phyloP scores from a whole-genome alignment of 2,113 vertebrate species.

The Pterophyllum scalare region DNA sequence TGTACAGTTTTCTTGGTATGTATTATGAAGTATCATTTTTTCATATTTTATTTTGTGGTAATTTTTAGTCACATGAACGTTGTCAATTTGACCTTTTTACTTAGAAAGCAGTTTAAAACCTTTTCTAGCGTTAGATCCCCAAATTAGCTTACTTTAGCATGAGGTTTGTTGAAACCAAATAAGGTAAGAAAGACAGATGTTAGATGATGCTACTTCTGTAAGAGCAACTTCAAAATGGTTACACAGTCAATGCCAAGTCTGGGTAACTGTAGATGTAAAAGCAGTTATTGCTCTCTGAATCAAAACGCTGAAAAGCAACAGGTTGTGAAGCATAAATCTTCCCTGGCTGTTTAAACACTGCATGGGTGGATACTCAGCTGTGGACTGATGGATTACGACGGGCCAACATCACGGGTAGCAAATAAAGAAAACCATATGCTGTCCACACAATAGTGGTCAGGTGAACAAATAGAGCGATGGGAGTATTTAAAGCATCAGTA shows the following conservation, averaged over 20 bases:
- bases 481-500: not conserved
- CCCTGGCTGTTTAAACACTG: not conserved
- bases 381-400: not conserved
- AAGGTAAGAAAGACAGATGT: not conserved
- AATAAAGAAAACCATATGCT: slow-evolving; percentile 44
- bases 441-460: slow-evolving; percentile 19
- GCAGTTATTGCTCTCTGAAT: not conserved
- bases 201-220: not conserved
- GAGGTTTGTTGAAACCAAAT: not conserved
- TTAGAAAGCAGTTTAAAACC: too few species aligned
- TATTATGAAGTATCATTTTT: too few species aligned
- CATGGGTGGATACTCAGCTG: not conserved
- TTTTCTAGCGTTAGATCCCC: too few species aligned
- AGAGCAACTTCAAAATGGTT: not conserved
- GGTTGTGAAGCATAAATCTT: not conserved
- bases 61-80: too few species aligned
- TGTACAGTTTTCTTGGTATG: too few species aligned
- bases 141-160: not conserved
- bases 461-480: slow-evolving; percentile 9
- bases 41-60: too few species aligned
- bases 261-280: not conserved
- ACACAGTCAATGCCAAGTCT: not conserved
- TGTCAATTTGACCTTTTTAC: too few species aligned
- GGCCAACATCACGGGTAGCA: slow-evolving; percentile 3
- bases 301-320: not conserved